Conservation (phyloP, 2,113 vertebrate genomes). For the Calyptommatus sinebrachiatus region DNA sequence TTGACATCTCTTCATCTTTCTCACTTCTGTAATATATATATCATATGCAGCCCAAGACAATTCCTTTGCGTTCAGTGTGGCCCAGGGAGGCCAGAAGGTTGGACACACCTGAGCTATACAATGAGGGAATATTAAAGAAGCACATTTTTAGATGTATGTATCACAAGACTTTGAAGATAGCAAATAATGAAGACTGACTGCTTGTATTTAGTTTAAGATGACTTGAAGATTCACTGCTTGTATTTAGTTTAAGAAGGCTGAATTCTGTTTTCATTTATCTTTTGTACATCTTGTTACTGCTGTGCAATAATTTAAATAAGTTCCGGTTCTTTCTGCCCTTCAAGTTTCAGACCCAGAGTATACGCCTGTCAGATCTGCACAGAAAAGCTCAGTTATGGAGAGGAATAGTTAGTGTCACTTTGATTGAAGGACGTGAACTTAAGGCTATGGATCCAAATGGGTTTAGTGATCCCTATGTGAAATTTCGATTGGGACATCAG, state of each 20-base stretch:
- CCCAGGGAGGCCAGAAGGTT: too few species aligned
- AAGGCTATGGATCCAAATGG: slow-evolving; percentile 94
- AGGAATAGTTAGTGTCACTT: slow-evolving; percentile 91
- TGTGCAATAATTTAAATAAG: slow-evolving; percentile 27
- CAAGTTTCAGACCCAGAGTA: slow-evolving; percentile 86
- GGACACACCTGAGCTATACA: too few species aligned
- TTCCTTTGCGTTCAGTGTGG: too few species aligned
- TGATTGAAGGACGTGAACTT: slow-evolving; percentile 88
- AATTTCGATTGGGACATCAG: slow-evolving; percentile 92
- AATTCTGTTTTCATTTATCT: background rate
- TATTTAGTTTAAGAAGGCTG: background rate
- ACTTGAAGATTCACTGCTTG: background rate
- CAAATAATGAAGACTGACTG: too few species aligned
- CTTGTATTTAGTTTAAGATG: background rate
- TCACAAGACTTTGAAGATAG: too few species aligned
- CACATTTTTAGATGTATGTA: too few species aligned
- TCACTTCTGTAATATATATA: too few species aligned
- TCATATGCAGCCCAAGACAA: too few species aligned
- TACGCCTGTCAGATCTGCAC: slow-evolving; percentile 90
- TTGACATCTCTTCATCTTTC: too few species aligned
- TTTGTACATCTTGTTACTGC: background rate
- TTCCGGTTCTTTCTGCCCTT: slow-evolving; percentile 25
- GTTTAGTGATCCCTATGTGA: slow-evolving; percentile 92
- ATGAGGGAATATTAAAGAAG: too few species aligned
- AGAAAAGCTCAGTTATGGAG: slow-evolving; percentile 93